Evolutionary conservation across 2,113 vertebrate species (phyloP).

Genomic region (Saguinus imperator): DNA sequence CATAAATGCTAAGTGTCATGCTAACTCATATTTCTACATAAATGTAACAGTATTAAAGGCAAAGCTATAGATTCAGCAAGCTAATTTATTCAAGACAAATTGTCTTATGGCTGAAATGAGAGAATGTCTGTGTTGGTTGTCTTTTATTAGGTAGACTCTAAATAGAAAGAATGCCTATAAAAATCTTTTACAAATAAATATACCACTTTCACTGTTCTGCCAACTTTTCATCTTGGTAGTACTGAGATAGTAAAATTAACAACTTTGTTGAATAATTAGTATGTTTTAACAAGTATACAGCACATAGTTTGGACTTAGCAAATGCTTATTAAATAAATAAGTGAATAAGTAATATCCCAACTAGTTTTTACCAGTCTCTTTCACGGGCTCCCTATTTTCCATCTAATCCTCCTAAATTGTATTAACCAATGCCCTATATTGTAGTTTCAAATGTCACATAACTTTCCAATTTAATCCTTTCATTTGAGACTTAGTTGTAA

Average conservation of each 20-base stretch:
- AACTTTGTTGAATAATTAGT: neutral
- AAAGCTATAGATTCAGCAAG: neutral
- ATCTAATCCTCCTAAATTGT: neutral
- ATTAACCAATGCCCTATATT: neutral
- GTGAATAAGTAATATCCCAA: neutral
- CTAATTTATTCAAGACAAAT: slow-evolving; percentile 18
- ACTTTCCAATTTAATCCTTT: neutral
- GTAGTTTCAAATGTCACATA: neutral
- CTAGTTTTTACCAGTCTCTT: neutral
- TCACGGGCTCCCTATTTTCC: neutral
- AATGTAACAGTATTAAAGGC: slow-evolving; percentile 1
- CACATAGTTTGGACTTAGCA: neutral
- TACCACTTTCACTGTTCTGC: neutral
- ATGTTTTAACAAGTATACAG: neutral
- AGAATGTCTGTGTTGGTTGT: neutral
- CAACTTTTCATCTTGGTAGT: slow-evolving; percentile 7
- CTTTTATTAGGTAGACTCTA: neutral
- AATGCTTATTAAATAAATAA: neutral
- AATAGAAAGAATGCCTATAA: neutral
- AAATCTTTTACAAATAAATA: slow-evolving; percentile 1
- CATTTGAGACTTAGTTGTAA: neutral
- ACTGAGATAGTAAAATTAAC: neutral
- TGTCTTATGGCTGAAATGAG: neutral
- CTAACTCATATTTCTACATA: neutral
- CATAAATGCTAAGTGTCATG: neutral